Percentiles rank a stretch among this genome's conserved stretches.
phyloP scores from a whole-genome alignment of 2,113 vertebrate species.

The Prunella fulvescens region DNA sequence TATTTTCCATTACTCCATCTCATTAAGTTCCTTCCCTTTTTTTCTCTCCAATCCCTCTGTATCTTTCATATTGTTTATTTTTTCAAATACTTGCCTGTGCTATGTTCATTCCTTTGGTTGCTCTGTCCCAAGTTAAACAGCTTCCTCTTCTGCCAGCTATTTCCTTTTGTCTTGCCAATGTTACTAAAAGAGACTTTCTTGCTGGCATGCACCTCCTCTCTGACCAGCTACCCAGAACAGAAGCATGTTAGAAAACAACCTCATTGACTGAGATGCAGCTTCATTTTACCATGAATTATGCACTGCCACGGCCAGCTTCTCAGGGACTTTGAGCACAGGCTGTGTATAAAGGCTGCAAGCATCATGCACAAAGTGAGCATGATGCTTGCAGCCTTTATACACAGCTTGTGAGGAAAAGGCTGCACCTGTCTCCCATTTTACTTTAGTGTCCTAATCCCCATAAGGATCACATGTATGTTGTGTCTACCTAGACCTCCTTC shows the following conservation, averaged over 20 bases:
- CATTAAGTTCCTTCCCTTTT: background rate
- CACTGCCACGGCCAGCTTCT: background rate
- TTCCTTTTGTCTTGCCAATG: background rate
- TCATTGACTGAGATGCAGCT: background rate
- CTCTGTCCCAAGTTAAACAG: background rate
- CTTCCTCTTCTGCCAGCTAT: background rate
- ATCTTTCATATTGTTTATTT: background rate
- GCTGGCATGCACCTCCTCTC: background rate
- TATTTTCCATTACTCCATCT: background rate
- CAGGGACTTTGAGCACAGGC: background rate
- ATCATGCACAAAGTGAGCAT: rapidly evolving
- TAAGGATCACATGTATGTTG: background rate
- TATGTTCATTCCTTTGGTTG: background rate
- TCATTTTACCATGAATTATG: background rate
- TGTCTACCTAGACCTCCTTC: background rate
- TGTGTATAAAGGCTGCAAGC: no score
- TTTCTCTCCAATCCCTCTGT: background rate
- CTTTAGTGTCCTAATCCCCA: background rate
- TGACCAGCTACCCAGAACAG: constrained; percentile 3
- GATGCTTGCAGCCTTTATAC: background rate
- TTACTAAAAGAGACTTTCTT: background rate
- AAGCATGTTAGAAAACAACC: background rate
- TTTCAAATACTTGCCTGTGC: background rate
- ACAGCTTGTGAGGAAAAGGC: background rate
- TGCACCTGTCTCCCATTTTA: background rate